phyloP scores from a whole-genome alignment of 2,113 vertebrate species.

The Lathamus discolor region DNA sequence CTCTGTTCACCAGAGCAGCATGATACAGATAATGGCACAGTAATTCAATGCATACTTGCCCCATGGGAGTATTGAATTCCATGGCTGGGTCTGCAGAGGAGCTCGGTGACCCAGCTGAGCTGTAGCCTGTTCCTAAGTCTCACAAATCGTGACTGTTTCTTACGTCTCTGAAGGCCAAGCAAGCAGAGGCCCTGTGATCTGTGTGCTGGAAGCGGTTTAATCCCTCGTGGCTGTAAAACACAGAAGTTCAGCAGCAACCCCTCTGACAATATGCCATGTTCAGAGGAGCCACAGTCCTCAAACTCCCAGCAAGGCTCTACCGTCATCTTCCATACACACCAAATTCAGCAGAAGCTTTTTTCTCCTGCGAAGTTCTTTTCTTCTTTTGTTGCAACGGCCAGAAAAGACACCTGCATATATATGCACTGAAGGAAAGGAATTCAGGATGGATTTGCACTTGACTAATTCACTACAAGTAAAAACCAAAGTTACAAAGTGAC shows the following conservation, averaged over 20 bases:
- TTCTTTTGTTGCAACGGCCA: too few relatives aligned
- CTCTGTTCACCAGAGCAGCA: neutral
- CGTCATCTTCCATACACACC: neutral
- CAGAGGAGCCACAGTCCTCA: neutral
- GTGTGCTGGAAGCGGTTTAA: neutral
- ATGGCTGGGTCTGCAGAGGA: neutral
- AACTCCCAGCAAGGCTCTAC: accelerated
- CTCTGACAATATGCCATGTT: accelerated
- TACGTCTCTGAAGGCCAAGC: neutral
- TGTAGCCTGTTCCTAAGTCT: neutral
- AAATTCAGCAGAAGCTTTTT: neutral
- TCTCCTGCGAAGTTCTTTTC: neutral
- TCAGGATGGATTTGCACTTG: neutral
- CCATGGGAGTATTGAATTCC: neutral
- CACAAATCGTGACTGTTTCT: neutral
- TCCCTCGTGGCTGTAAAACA: neutral
- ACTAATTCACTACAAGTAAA: neutral
- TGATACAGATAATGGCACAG: neutral
- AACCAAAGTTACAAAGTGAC: neutral
- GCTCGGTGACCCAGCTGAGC: accelerated
- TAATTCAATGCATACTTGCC: neutral
- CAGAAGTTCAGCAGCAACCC: neutral
- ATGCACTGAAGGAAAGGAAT: accelerated
- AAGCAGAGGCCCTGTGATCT: neutral
- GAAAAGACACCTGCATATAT: neutral